These are phyloP conservation scores for Triops longicaudatus DNA, from an alignment of 1,140 invertebrate species.

Conservation along the genomic window DNA sequence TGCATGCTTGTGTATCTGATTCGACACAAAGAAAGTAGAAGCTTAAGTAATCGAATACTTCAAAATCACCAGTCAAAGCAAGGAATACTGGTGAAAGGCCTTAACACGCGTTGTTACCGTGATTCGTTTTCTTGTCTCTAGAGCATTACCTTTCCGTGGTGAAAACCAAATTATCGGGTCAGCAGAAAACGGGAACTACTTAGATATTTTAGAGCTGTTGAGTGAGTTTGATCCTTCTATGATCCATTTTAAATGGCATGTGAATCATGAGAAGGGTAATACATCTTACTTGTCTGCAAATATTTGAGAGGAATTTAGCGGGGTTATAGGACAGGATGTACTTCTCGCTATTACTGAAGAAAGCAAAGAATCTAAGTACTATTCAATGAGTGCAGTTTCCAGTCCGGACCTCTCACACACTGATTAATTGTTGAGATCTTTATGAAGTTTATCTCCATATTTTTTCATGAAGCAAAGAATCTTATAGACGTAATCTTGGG, in stretches of 20 bases:
- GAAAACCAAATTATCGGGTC: slow-evolving; percentile 34
- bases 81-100: slow-evolving; percentile 32
- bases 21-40: slow-evolving; percentile 25
- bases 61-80: slow-evolving; percentile 22
- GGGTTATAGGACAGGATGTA: background rate
- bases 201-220: background rate
- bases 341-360: slow-evolving; percentile 26
- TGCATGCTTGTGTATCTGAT: slow-evolving; percentile 28
- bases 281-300: slow-evolving; percentile 35
- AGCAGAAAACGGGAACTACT: slow-evolving; percentile 35
- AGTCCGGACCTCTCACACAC: slow-evolving; percentile 29
- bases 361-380: slow-evolving; percentile 26
- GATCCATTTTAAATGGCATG: slow-evolving; percentile 31
- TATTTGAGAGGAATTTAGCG: slow-evolving; percentile 38
- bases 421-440: slow-evolving; percentile 31
- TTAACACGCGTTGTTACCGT: slow-evolving; percentile 27
- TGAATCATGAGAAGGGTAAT: slow-evolving; percentile 31
- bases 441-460: slow-evolving; percentile 30
- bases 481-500: slow-evolving; percentile 29
- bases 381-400: slow-evolving; percentile 30
- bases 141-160: slow-evolving; percentile 34
- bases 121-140: slow-evolving; percentile 32
- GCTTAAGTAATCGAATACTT: slow-evolving; percentile 24
- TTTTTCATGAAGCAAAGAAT: slow-evolving; percentile 28
- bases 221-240: slow-evolving; percentile 37